Conservation (phyloP, 2,113 vertebrate species). For the Pristiophorus japonicus region DNA sequence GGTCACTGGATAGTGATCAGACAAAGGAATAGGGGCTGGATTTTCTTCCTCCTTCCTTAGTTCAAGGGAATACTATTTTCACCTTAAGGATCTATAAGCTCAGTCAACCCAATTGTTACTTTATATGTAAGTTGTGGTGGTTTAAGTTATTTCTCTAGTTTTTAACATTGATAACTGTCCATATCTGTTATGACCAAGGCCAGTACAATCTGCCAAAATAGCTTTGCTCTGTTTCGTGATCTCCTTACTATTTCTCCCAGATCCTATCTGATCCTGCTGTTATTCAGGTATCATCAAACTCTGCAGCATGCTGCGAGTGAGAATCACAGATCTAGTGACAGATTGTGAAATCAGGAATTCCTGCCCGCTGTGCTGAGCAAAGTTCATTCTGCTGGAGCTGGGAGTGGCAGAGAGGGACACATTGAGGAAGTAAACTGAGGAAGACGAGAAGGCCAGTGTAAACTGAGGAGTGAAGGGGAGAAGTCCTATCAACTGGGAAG, state of each 20-base stretch:
- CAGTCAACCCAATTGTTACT: neutral
- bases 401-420: neutral
- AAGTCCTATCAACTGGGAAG: too few relatives aligned
- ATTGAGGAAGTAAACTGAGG: neutral
- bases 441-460: too few relatives aligned
- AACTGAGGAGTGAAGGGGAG: too few relatives aligned
- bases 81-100: neutral
- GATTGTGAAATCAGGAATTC: neutral
- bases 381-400: neutral
- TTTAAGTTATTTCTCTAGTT: neutral
- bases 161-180: neutral
- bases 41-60: neutral
- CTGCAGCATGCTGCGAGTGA: neutral
- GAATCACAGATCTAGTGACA: neutral
- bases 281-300: neutral
- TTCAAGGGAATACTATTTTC: neutral
- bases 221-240: neutral
- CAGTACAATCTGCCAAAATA: neutral
- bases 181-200: neutral
- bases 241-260: neutral
- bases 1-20: neutral
- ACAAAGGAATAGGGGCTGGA: neutral
- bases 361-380: neutral
- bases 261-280: neutral
- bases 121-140: neutral